These are phyloP conservation scores for Graphium colonna DNA, from an alignment of 2,888 invertebrate genomes.

Conservation along the genomic window DNA sequence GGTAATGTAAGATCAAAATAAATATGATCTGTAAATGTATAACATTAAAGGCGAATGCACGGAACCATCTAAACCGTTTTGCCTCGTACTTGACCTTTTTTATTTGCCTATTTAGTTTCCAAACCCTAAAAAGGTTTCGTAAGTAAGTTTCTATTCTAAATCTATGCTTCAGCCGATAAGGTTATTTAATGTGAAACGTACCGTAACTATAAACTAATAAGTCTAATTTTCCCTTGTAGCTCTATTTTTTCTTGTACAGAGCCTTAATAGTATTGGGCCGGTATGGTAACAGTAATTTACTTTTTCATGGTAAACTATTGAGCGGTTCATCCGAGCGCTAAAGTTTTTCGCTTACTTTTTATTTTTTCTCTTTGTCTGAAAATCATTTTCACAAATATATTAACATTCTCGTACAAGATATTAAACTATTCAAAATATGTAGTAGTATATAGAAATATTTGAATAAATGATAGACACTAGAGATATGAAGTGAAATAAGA, in stretches of 20 bases:
- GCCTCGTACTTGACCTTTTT: constrained; percentile 24
- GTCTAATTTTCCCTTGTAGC: constrained; percentile 15
- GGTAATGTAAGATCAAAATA: neutral
- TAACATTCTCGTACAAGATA: too few species aligned
- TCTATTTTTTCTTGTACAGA: neutral
- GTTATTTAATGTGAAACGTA: constrained; percentile 8
- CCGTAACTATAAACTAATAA: constrained; percentile 7
- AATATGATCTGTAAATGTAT: neutral
- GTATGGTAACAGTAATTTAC: constrained; percentile 17
- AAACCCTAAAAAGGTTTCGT: constrained; percentile 29
- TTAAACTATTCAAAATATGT: too few species aligned
- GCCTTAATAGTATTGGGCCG: constrained; percentile 11
- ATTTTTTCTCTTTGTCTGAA: neutral
- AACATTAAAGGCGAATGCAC: neutral
- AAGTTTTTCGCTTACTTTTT: constrained; percentile 11
- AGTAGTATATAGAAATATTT: too few species aligned
- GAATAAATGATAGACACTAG: too few species aligned
- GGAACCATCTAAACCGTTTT: constrained; percentile 2
- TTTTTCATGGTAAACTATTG: constrained; percentile 17
- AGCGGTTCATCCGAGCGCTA: constrained; percentile 10
- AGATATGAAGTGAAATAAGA: too few species aligned
- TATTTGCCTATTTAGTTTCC: constrained; percentile 29
- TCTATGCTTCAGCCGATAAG: constrained; percentile 15
- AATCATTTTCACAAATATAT: too few species aligned
- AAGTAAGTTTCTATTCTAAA: constrained; percentile 25